Conservation (phyloP, 2,113 vertebrate genomes). For the Coptodon rendalli region DNA sequence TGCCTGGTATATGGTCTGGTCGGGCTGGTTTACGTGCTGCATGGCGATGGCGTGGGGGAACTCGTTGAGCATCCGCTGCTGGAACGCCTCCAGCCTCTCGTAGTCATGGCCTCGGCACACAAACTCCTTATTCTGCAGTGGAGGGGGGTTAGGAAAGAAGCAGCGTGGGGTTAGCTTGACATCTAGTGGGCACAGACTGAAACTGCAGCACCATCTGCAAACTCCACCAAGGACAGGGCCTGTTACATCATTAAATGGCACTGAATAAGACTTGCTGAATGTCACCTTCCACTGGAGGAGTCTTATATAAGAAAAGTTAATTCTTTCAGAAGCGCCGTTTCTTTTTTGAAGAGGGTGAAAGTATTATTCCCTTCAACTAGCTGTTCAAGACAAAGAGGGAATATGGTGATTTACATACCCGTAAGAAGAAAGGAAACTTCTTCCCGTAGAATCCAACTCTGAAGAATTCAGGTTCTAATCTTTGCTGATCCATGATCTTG, state of each 20-base stretch:
- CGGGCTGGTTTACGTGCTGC: slow-evolving; percentile 97
- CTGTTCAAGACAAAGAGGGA: not conserved
- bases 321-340: not conserved
- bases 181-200: slow-evolving; percentile 48
- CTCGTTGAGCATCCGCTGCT: slow-evolving; percentile 97
- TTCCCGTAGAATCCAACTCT: slow-evolving; percentile 98
- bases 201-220: slow-evolving; percentile 18
- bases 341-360: not conserved
- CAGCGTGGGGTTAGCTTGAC: slow-evolving; percentile 53
- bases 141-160: not conserved
- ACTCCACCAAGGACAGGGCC: slow-evolving; percentile 5
- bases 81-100: slow-evolving; percentile 96
- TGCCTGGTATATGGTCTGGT: slow-evolving; percentile 98
- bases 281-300: slow-evolving; percentile 45
- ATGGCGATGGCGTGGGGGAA: slow-evolving; percentile 98
- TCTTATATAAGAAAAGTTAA: slow-evolving; percentile 34
- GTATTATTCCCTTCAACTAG: not conserved
- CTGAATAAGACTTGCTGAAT: slow-evolving; percentile 48
- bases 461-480: slow-evolving; percentile 97
- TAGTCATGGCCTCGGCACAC: slow-evolving; percentile 99
- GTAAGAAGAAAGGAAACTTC: slow-evolving; percentile 96
- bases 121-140: slow-evolving; percentile 95
- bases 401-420: slow-evolving; percentile 73
- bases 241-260: slow-evolving; percentile 54
- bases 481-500: slow-evolving; percentile 99